Conservation (phyloP, 2,888 invertebrate genomes). For the Chalcis sispes region DNA sequence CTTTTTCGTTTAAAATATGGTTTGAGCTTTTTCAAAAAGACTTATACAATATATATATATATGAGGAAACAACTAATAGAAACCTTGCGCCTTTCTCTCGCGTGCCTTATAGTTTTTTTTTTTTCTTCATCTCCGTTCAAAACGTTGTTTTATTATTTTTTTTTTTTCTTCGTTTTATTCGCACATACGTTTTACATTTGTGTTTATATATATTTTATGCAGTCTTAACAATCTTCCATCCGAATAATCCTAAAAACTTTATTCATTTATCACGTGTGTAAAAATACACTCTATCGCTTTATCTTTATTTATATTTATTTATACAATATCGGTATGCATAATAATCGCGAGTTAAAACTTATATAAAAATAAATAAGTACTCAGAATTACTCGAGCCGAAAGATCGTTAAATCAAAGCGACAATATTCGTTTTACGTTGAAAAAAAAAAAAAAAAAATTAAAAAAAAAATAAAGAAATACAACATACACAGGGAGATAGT, state of each 20-base stretch:
- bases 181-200: background rate
- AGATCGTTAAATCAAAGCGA: constrained; percentile 40
- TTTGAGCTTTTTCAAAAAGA: constrained; percentile 2
- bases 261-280: constrained; percentile 38
- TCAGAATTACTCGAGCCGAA: constrained; percentile 48
- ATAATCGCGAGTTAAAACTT: too few relatives aligned
- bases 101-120: constrained; percentile 1
- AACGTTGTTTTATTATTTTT: too few relatives aligned
- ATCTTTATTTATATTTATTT: background rate
- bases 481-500: background rate
- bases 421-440: background rate
- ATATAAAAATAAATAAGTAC: constrained; percentile 46
- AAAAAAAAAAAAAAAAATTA: background rate
- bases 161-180: background rate
- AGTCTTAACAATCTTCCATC: constrained; percentile 54
- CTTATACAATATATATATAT: constrained; percentile 21
- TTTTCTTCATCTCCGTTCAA: background rate
- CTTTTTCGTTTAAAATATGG: constrained; percentile 6
- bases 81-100: constrained; percentile 47
- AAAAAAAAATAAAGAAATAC: too few relatives aligned
- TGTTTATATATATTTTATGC: background rate
- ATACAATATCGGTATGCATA: constrained; percentile 12
- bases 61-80: constrained; percentile 44
- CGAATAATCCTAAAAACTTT: constrained; percentile 49
- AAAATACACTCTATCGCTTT: constrained; percentile 40